Percentiles rank a stretch among this genome's conserved stretches.
phyloP scores from a whole-genome alignment of 1,140 invertebrate species.

The Leptinotarsa lineolata region DNA sequence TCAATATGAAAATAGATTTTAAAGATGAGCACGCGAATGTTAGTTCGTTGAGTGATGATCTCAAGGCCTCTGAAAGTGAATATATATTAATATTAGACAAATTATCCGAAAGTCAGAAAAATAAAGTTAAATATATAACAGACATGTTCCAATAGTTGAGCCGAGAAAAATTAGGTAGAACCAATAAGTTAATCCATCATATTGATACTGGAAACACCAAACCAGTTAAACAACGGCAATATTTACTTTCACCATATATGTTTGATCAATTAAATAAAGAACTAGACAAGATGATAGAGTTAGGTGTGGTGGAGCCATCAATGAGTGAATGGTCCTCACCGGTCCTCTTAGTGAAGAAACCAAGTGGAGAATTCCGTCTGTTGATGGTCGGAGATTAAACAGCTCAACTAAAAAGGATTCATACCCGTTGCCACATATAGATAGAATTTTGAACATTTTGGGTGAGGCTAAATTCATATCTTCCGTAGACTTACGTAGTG shows the following conservation, averaged over 20 bases:
- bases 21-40: neutral
- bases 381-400: conserved; percentile 48
- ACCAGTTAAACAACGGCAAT: conserved; percentile 27
- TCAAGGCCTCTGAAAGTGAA: neutral
- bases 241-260: conserved; percentile 30
- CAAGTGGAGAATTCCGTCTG: conserved; percentile 32
- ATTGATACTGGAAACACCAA: conserved; percentile 17
- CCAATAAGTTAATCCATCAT: conserved; percentile 16
- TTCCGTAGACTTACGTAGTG: conserved; percentile 43
- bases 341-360: conserved; percentile 33
- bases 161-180: conserved; percentile 11
- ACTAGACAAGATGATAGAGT: conserved; percentile 31
- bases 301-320: conserved; percentile 34
- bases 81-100: neutral
- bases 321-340: conserved; percentile 28
- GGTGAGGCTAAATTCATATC: conserved; percentile 46
- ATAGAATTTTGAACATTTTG: conserved; percentile 46
- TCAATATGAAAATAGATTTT: conserved; percentile 1
- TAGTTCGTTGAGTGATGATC: neutral
- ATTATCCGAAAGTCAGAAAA: neutral
- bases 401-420: conserved; percentile 46
- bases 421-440: conserved; percentile 38
- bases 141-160: neutral
- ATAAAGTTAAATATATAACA: neutral
- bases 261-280: conserved; percentile 26